phyloP scores from a whole-genome alignment of 2,797 vertebrate genomes.

The Clamator glandarius region DNA sequence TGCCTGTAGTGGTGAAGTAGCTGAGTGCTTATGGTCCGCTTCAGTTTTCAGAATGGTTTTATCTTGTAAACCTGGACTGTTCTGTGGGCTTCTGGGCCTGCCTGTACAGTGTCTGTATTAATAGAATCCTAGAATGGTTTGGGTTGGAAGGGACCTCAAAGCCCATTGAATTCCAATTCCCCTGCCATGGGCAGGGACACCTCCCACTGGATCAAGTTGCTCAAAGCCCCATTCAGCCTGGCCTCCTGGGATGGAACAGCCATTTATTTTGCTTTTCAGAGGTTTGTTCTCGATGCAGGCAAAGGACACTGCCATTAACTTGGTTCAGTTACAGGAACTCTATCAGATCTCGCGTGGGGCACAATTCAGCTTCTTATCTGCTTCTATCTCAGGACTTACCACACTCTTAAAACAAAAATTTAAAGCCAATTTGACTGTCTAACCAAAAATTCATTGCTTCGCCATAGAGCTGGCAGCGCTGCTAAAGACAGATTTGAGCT shows the following conservation, averaged over 20 bases:
- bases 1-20: background rate
- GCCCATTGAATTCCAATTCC: too few relatives aligned
- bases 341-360: background rate
- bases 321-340: background rate
- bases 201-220: too few relatives aligned
- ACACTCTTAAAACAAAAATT: background rate
- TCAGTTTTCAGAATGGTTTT: background rate
- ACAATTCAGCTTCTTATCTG: slow-evolving; percentile 32
- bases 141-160: too few relatives aligned
- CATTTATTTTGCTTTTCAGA: background rate
- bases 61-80: background rate
- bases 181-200: too few relatives aligned
- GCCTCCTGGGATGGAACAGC: too few relatives aligned
- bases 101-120: background rate
- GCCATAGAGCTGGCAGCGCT: background rate
- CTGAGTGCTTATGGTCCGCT: background rate
- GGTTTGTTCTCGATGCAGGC: background rate
- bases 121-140: background rate
- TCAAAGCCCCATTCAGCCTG: too few relatives aligned
- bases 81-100: background rate
- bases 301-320: background rate
- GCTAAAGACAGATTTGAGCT: background rate
- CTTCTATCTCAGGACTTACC: background rate
- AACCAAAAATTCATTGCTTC: background rate
- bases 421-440: background rate